phyloP scores from a whole-genome alignment of 2,797 vertebrate species.

The Macropodus opercularis region DNA sequence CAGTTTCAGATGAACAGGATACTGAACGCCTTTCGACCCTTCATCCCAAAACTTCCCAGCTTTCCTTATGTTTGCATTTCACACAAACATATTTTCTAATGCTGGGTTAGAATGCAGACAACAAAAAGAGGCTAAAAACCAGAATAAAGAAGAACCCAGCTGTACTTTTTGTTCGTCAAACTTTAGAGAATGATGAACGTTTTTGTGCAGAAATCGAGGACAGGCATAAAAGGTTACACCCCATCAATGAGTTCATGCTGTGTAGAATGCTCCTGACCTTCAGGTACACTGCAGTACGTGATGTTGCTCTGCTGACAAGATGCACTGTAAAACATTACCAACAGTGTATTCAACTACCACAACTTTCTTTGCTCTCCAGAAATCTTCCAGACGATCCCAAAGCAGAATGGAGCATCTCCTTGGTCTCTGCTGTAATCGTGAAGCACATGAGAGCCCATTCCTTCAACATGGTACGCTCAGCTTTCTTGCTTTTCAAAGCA shows the following conservation, averaged over 20 bases:
- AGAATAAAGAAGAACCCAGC: conserved; percentile 17
- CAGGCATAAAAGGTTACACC: conserved; percentile 10
- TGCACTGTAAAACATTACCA: neutral
- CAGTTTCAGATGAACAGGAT: conserved; percentile 65
- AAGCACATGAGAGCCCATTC: conserved; percentile 80
- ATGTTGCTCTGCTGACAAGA: conserved; percentile 1
- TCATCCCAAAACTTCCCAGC: conserved; percentile 54
- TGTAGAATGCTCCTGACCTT: neutral
- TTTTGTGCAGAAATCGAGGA: conserved; percentile 6
- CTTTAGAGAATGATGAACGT: conserved; percentile 13
- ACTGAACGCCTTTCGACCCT: conserved; percentile 51
- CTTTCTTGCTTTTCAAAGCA: conserved; percentile 14
- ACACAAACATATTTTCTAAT: conserved; percentile 41
- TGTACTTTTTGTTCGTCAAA: conserved; percentile 10
- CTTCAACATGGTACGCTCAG: conserved; percentile 85
- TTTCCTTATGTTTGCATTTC: conserved; percentile 56
- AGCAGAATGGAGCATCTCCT: conserved; percentile 85
- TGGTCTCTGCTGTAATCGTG: conserved; percentile 82
- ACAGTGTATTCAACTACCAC: conserved; percentile 15
- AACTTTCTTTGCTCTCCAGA: conserved; percentile 76
- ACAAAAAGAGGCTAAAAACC: conserved; percentile 39
- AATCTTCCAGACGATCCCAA: conserved; percentile 90
- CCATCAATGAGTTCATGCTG: neutral
- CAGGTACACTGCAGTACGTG: too few species aligned
- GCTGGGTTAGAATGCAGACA: conserved; percentile 39